Base-by-base conservation (phyloP, 2,113 vertebrate species). In the Orthonyx spaldingii region DNA sequence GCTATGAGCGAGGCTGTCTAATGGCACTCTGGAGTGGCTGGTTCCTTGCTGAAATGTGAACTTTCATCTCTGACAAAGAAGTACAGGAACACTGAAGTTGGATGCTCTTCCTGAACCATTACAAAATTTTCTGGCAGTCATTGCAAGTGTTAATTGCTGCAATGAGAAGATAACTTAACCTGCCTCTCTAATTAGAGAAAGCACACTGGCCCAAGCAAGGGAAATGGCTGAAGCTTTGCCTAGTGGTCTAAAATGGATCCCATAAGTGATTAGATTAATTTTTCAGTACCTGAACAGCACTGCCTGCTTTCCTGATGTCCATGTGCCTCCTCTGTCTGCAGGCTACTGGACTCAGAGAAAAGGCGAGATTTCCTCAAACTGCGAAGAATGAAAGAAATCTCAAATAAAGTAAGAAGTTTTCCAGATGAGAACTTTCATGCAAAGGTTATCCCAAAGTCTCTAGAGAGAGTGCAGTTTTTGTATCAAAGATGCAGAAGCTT, bases 41-140 rank as follows among this genome's bases (percentile, higher is more conserved):
- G 87, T 75, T 97, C 87, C 82, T 88, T 30, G 0, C 83, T 88
- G 74, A 86, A 93, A 93, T 33, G 71, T 92, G 74, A 95, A 95
- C 84, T 69, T 94, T 87, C 61, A 47, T 87, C 94, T 64, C 80
- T 87, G 66, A 97, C 27, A 87, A 96, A 87, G 96, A 90, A 47
- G 61, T 70, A 63, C 87, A 78, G 83, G 64, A 96, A 84, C 90
- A 88, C 60, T 59, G 94, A 86, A 90, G 74, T 66, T 96, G 94
- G 94, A 95, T 94, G 47, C 60, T 89, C 83, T 91, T 96, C 65
- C 88, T 93, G 95, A 94, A 81, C 96, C 94, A 93, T 94, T 94
- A 92, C 65, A 85, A 93, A 82, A 91, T 91, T 95, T 77, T 93
- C 89, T 97, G 92, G 83, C 94, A 97, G 65, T 35, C 86, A 55